Evolutionary conservation across 2,797 vertebrate species (phyloP).

Genomic region (Okamejei kenojei): DNA sequence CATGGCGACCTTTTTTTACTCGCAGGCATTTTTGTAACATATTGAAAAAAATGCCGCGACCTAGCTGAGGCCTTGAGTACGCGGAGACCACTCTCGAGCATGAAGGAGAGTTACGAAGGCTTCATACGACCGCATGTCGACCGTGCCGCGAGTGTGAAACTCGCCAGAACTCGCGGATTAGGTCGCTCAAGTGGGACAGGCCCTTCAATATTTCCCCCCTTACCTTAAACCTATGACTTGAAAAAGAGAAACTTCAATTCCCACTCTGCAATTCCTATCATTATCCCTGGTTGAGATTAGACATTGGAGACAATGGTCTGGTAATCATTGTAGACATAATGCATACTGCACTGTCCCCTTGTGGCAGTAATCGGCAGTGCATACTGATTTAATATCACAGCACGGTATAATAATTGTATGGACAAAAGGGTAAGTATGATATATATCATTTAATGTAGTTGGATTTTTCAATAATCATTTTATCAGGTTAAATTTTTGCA

Average conservation of each 20-base stretch:
- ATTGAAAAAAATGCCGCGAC: too few relatives aligned
- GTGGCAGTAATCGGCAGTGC: background rate
- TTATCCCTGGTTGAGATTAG: background rate
- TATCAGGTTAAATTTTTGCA: background rate
- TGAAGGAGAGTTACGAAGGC: too few relatives aligned
- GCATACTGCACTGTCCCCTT: background rate
- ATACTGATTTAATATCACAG: background rate
- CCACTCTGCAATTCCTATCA: background rate
- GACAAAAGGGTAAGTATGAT: background rate
- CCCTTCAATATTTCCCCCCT: too few relatives aligned
- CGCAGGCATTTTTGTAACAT: too few relatives aligned
- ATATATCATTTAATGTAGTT: background rate
- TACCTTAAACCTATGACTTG: too few relatives aligned
- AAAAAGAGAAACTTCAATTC: background rate
- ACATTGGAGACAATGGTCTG: background rate
- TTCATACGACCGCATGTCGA: too few relatives aligned
- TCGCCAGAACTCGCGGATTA: too few relatives aligned
- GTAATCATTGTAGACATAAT: background rate
- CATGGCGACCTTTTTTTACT: too few relatives aligned
- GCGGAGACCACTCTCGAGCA: too few relatives aligned
- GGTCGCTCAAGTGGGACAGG: too few relatives aligned
- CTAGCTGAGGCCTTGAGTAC: too few relatives aligned
- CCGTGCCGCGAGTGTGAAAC: too few relatives aligned
- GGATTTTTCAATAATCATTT: background rate
- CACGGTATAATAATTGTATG: background rate